Conservation (phyloP, 2,888 invertebrate genomes). For the Chorisops tibialis region DNA sequence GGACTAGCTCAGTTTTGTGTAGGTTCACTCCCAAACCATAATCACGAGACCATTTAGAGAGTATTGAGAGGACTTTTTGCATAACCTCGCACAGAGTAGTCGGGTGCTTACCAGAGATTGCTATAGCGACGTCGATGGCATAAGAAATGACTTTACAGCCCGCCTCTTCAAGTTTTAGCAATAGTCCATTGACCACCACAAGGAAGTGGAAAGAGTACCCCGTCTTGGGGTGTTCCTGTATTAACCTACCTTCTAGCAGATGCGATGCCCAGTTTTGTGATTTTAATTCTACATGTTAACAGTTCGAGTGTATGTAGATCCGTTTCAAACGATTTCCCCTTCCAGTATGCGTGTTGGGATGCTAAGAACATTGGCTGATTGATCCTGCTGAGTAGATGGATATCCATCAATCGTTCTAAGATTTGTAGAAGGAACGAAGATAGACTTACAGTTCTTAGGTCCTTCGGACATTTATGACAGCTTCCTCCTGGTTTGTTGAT, state of each 20-base stretch:
- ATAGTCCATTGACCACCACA: not conserved
- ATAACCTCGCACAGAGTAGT: not conserved
- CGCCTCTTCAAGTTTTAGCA: not conserved
- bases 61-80: too few species aligned
- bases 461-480: not conserved
- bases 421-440: not conserved
- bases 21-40: not conserved
- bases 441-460: not conserved
- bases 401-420: not conserved
- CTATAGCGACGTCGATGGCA: not conserved
- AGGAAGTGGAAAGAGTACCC: not conserved
- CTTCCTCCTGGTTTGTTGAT: not conserved
- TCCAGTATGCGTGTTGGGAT: not conserved
- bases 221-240: too few species aligned
- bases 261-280: not conserved
- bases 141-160: not conserved
- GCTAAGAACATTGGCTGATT: not conserved
- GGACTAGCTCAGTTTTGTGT: not conserved
- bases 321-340: not conserved
- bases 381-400: not conserved
- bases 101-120: not conserved
- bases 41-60: not conserved
- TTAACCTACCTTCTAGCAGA: not conserved
- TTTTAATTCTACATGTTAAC: not conserved
- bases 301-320: not conserved